A percentile compares a stretch with the other conserved stretches of the same genome.
Evolutionary conservation across 2,797 vertebrate species (phyloP).

Genomic region (Lepilemur septentrionalis): DNA sequence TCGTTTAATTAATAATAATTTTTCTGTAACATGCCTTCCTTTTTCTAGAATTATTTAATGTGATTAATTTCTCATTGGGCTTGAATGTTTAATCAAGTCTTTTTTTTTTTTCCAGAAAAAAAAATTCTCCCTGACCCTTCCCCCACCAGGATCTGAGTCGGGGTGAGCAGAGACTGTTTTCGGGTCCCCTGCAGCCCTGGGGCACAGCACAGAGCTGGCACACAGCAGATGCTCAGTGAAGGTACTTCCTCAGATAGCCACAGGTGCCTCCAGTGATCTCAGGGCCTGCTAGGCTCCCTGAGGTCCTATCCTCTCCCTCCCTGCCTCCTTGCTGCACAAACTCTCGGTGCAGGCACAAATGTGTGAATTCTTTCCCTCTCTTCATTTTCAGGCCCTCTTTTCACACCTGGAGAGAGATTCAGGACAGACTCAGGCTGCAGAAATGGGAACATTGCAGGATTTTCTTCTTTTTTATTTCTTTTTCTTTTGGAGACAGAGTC

Average conservation of each 20-base stretch:
- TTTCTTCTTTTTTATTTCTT: not conserved
- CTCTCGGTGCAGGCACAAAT: not conserved
- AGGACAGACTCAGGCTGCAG: not conserved
- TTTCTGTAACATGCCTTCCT: not conserved
- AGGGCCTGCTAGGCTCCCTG: not conserved
- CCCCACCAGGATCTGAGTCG: not conserved
- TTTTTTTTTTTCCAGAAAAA: not conserved
- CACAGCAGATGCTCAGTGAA: not conserved
- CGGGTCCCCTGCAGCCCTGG: not conserved
- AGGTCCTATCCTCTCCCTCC: no score
- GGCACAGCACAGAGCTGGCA: not conserved
- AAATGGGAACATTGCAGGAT: not conserved
- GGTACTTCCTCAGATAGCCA: not conserved
- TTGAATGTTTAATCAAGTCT: not conserved
- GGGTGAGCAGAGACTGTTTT: not conserved
- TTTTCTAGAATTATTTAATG: not conserved
- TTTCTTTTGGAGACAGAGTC: no score
- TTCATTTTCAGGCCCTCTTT: not conserved
- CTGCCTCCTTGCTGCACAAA: no score
- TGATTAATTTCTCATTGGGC: not conserved
- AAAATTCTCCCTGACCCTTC: not conserved
- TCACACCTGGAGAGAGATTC: not conserved
- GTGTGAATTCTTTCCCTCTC: accelerated
- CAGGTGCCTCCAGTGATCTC: not conserved
- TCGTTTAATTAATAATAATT: not conserved